Conservation (phyloP, 2,113 vertebrate genomes). For the Hemichromis elongatus region DNA sequence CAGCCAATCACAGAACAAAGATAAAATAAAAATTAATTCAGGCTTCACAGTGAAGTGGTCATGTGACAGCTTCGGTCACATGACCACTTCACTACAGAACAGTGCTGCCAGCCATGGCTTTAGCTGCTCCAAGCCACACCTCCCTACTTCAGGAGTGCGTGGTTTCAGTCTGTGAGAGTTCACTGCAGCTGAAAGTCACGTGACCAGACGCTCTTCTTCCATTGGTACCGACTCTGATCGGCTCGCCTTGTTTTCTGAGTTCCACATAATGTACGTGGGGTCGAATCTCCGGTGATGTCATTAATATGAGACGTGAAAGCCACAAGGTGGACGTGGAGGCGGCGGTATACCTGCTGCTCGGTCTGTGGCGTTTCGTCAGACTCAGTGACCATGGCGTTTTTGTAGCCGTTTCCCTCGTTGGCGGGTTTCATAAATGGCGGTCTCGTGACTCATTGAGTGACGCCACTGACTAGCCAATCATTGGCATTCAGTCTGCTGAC, state of each 20-base stretch:
- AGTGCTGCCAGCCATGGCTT: neutral
- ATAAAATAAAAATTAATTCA: neutral
- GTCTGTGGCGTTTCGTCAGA: too few relatives aligned
- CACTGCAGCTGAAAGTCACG: neutral
- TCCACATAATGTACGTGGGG: neutral
- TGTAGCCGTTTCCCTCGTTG: too few relatives aligned
- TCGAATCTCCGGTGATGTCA: neutral
- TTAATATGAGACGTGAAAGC: accelerated
- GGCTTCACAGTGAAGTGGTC: accelerated
- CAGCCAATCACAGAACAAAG: neutral
- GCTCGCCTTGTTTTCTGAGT: neutral
- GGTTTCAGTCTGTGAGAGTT: neutral
- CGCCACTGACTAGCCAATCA: too few relatives aligned
- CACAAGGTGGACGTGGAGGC: neutral
- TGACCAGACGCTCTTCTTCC: neutral
- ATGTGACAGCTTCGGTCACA: neutral
- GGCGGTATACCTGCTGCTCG: too few relatives aligned
- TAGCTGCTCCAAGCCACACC: neutral
- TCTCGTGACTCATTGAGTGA: too few relatives aligned
- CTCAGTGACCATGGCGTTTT: too few relatives aligned
- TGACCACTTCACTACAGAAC: neutral
- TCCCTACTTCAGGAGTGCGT: neutral
- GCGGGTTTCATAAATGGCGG: too few relatives aligned
- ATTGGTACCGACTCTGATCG: neutral
- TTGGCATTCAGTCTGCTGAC: too few relatives aligned